Evolutionary conservation across 2,888 invertebrate species (phyloP), one percentile per base, ranked within the genome.

Genomic region (Dicranocentrus wangi): DNA sequence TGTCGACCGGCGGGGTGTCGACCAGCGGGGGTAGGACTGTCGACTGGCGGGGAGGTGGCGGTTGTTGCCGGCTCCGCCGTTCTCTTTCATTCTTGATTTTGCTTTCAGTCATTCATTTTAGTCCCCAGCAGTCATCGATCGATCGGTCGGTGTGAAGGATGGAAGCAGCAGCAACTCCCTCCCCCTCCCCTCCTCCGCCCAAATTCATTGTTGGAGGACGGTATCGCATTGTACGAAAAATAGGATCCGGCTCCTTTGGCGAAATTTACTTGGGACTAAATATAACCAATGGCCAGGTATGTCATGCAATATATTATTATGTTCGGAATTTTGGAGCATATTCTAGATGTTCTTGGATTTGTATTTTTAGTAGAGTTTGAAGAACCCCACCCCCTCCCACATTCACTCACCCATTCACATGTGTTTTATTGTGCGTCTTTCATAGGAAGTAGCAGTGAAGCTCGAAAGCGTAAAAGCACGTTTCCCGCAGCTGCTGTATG

Each of bases 211-310:
- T 96, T 89, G 95, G 95, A 89, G 95, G 94, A 88, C 96, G 95
- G 91, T 98, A 97, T 91, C 94, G 97, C 90, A 92, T 98, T 88
- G 93, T 97, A 89, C 93, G 97, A 88, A 98, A 97, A 93, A 97
- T 99, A 90, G 97, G 99, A 88, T 97, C 97, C 90, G 99, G 99
- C 87, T 99, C 99, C 87, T 99, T 99, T 90, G 99, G 99, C 88
- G 99, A 99, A 91, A 99, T 99, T 90, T 99, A 96, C 91, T 92
- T 99, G 90, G 98, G 95, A 87, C 94, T 95, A 91, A 94, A 95
- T 91, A 92, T 94, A 89, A 92, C 93, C 89, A 95, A 94, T 91
- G 95, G 95, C 90, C 96, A 95, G 93, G 94, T 94, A 91, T 81
- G n/a, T 17, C n/a, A n/a, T n/a, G n/a, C n/a, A n/a, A n/a, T n/a